Evolutionary conservation across 2,797 vertebrate species (phyloP).

Genomic region (Aldrovandia affinis): DNA sequence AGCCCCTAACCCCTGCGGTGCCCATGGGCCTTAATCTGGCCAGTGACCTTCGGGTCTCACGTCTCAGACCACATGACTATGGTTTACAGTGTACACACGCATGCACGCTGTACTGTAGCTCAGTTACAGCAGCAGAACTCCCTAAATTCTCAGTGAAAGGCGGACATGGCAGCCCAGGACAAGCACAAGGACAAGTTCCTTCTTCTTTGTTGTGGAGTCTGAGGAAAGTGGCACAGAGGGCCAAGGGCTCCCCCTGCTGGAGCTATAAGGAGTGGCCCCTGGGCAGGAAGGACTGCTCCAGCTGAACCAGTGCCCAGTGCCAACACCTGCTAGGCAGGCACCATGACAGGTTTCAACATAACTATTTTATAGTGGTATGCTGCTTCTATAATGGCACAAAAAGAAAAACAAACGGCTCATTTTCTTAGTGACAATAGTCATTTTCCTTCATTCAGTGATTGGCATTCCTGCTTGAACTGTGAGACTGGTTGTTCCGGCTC

Average conservation of each 20-base stretch:
- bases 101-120: background rate
- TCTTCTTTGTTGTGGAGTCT: background rate
- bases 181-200: slow-evolving; percentile 28
- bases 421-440: slow-evolving; percentile 11
- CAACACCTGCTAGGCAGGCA: slow-evolving; percentile 11
- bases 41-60: slow-evolving; percentile 20
- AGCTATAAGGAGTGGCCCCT: slow-evolving; percentile 1
- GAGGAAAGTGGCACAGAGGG: background rate
- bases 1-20: slow-evolving; percentile 34
- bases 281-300: slow-evolving; percentile 3
- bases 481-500: slow-evolving; percentile 11
- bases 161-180: slow-evolving; percentile 12
- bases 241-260: background rate
- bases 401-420: slow-evolving; percentile 17
- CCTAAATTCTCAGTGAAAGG: slow-evolving; percentile 1
- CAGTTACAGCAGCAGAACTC: slow-evolving; percentile 2
- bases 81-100: background rate
- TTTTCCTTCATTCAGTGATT: slow-evolving; percentile 19
- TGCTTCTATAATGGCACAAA: slow-evolving; percentile 32
- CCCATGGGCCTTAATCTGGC: slow-evolving; percentile 54
- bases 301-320: slow-evolving; percentile 13
- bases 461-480: slow-evolving; percentile 21
- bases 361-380: slow-evolving; percentile 13
- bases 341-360: background rate
- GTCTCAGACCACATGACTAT: background rate